phyloP scores from a whole-genome alignment of 2,888 invertebrate species.

The Cantharis lateralis region DNA sequence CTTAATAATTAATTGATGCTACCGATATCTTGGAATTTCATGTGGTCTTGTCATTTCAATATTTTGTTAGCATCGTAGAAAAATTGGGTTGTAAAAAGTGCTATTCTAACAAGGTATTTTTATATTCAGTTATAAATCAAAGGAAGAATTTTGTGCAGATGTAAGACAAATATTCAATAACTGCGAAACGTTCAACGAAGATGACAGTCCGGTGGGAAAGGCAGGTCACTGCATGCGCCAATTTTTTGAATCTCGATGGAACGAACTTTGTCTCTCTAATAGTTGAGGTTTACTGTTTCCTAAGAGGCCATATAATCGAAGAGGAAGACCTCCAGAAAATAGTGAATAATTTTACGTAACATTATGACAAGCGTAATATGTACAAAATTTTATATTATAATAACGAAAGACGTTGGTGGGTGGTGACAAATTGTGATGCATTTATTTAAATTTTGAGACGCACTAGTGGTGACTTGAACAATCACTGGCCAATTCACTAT shows the following conservation, averaged over 20 bases:
- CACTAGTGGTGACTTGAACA: slow-evolving; percentile 21
- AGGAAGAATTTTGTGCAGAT: slow-evolving; percentile 91
- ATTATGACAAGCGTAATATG: slow-evolving; percentile 9
- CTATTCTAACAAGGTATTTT: slow-evolving; percentile 21
- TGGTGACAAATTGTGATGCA: slow-evolving; percentile 28
- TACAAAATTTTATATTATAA: slow-evolving; percentile 18
- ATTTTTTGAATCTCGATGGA: slow-evolving; percentile 91
- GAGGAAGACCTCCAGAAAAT: slow-evolving; percentile 35
- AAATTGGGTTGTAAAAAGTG: not conserved
- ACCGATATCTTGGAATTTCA: not conserved
- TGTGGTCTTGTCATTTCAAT: not conserved
- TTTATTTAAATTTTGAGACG: slow-evolving; percentile 23
- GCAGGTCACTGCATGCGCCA: slow-evolving; percentile 92
- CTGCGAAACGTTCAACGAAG: slow-evolving; percentile 97
- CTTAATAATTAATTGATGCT: not conserved
- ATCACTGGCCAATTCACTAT: slow-evolving; percentile 11
- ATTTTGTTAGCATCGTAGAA: not conserved
- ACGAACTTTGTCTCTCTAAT: slow-evolving; percentile 64
- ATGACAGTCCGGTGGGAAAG: slow-evolving; percentile 95
- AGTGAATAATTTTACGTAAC: slow-evolving; percentile 20
- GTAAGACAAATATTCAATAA: slow-evolving; percentile 95
- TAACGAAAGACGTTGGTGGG: slow-evolving; percentile 18
- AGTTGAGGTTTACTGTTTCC: slow-evolving; percentile 53
- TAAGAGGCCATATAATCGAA: slow-evolving; percentile 41
- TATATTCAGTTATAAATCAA: slow-evolving; percentile 81